Evolutionary conservation across 2,113 vertebrate genomes (phyloP).

Genomic region (Nerophis lumbriciformis): DNA sequence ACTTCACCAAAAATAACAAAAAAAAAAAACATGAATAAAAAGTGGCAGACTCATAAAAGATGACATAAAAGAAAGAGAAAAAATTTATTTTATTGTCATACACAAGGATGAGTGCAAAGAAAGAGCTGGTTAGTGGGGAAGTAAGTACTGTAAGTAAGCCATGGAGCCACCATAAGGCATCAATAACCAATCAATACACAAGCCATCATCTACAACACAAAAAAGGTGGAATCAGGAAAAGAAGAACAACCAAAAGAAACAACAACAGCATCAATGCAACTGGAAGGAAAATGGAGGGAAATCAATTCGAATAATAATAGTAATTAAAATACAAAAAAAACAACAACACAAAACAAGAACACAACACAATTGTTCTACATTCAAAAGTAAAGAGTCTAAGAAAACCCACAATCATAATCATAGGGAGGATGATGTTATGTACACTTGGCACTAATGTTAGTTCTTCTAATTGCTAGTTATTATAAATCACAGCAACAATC

Average conservation of each 20-base stretch:
- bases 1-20: no score
- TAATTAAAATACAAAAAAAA: slow-evolving; percentile 22
- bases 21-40: no score
- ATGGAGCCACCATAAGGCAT: slow-evolving; percentile 70
- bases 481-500: no score
- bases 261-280: slow-evolving; percentile 69
- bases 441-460: slow-evolving; percentile 69
- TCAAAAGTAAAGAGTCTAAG: slow-evolving; percentile 59
- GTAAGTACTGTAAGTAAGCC: slow-evolving; percentile 62
- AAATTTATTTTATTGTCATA: slow-evolving; percentile 77
- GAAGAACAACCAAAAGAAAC: slow-evolving; percentile 16
- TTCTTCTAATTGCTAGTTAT: slow-evolving; percentile 34
- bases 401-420: slow-evolving; percentile 58
- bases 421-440: slow-evolving; percentile 54
- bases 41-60: slow-evolving; percentile 22
- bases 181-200: slow-evolving; percentile 63
- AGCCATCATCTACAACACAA: slow-evolving; percentile 71
- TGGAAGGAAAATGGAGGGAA: slow-evolving; percentile 53
- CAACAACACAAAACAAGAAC: slow-evolving; percentile 47
- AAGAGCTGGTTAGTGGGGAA: slow-evolving; percentile 45
- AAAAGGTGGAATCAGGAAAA: not conserved
- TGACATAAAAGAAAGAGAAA: slow-evolving; percentile 73
- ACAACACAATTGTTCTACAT: slow-evolving; percentile 62
- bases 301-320: slow-evolving; percentile 22
- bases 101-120: slow-evolving; percentile 76